Conservation (phyloP, 2,797 vertebrate genomes). For the Prunella strophiata region DNA sequence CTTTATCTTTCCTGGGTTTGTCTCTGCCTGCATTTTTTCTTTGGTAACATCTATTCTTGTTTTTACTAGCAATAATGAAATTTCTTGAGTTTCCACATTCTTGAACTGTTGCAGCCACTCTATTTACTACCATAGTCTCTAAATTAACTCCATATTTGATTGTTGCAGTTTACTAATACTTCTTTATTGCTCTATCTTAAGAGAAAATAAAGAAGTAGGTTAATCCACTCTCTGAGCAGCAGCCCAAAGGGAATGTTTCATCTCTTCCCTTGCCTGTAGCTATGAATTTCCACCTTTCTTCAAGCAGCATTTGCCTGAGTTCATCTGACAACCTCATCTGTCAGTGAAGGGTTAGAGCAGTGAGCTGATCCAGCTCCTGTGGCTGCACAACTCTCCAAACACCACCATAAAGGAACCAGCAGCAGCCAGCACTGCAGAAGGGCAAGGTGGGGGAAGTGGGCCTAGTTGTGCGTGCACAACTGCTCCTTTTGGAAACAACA, state of each 20-base stretch:
- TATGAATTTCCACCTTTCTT: background rate
- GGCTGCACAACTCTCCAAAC: background rate
- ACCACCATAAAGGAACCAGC: background rate
- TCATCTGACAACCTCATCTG: background rate
- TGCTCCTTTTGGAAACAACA: background rate
- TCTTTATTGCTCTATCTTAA: background rate
- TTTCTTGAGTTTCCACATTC: background rate
- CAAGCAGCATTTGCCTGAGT: background rate
- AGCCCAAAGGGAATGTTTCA: background rate
- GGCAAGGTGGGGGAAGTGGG: accelerated
- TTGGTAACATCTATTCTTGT: background rate
- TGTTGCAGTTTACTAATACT: background rate
- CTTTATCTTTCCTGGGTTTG: background rate
- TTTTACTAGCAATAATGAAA: background rate
- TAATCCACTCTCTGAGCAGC: background rate
- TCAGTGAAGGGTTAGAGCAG: background rate
- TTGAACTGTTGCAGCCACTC: background rate
- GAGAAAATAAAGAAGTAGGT: background rate
- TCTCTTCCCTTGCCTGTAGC: background rate
- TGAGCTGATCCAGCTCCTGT: background rate
- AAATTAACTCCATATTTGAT: background rate
- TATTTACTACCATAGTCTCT: background rate
- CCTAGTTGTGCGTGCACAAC: accelerated
- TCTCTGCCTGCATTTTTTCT: background rate
- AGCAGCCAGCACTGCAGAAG: background rate